Percentiles rank a stretch among this genome's conserved stretches.
phyloP scores from a whole-genome alignment of 2,888 invertebrate genomes.

The Yponomeuta plumbellus region DNA sequence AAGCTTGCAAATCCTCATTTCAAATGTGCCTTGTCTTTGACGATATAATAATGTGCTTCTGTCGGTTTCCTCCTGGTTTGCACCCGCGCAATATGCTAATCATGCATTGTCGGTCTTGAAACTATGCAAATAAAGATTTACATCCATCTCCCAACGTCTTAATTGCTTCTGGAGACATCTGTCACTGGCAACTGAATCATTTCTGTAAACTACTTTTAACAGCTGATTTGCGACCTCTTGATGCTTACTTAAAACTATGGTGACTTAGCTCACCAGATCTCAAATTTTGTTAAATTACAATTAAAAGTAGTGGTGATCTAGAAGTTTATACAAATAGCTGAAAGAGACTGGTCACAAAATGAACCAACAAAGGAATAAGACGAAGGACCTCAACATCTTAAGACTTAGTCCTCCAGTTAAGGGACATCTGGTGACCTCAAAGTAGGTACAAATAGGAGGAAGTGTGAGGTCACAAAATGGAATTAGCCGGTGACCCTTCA shows the following conservation, averaged over 20 bases:
- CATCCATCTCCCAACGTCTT: conserved; percentile 50
- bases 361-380: conserved; percentile 58
- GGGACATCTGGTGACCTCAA: conserved; percentile 20
- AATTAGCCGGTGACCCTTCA: conserved; percentile 66
- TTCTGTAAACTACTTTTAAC: conserved; percentile 34
- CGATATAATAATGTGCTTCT: background rate
- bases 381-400: conserved; percentile 21
- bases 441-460: conserved; percentile 24
- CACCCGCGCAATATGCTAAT: conserved; percentile 57
- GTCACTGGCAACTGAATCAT: conserved; percentile 71
- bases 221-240: background rate
- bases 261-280: background rate
- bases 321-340: conserved; percentile 27
- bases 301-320: background rate
- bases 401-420: background rate
- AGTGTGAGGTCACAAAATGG: conserved; percentile 50
- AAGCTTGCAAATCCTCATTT: no score
- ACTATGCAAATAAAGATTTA: conserved; percentile 66
- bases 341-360: conserved; percentile 30
- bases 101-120: conserved; percentile 47
- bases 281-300: background rate
- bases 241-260: background rate
- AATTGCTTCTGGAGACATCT: conserved; percentile 69
- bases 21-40: background rate
- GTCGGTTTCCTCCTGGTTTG: background rate